Percentiles rank a stretch among this genome's conserved stretches.
phyloP scores from a whole-genome alignment of 2,888 invertebrate genomes.

The Cartodere bifasciata region DNA sequence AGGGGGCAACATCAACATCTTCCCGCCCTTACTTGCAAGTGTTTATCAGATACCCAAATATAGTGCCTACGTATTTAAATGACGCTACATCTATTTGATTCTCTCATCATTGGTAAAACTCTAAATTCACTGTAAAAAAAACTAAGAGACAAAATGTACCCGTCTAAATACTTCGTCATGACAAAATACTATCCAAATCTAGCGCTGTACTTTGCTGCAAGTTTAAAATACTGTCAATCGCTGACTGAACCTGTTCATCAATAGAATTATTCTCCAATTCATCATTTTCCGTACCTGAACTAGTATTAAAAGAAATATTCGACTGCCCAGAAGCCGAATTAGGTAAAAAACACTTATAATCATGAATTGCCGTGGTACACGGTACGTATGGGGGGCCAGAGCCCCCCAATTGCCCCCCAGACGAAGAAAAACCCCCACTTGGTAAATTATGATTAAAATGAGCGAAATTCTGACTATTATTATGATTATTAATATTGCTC shows the following conservation, averaged over 20 bases:
- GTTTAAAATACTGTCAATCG: conserved; percentile 67
- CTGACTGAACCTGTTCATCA: conserved; percentile 66
- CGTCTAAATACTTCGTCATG: conserved; percentile 32
- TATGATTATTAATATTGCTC: conserved; percentile 15
- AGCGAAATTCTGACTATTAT: conserved; percentile 10
- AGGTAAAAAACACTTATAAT: background rate
- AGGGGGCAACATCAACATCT: too few relatives aligned
- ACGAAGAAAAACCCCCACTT: too few relatives aligned
- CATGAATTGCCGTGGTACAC: background rate
- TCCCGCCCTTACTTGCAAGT: too few relatives aligned
- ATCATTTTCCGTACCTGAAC: conserved; percentile 19
- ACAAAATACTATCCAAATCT: conserved; percentile 35
- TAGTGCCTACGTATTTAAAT: background rate
- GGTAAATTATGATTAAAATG: too few relatives aligned
- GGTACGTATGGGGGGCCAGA: conserved; percentile 3
- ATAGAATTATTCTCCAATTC: conserved; percentile 44
- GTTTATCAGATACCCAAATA: too few relatives aligned
- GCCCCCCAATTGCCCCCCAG: too few relatives aligned
- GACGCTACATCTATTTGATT: background rate
- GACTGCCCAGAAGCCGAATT: background rate
- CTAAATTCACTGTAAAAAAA: conserved; percentile 3
- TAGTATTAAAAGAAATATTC: background rate
- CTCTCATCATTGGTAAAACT: background rate
- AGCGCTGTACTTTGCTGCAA: conserved; percentile 41
- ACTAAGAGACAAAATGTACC: conserved; percentile 3